phyloP scores from a whole-genome alignment of 2,888 invertebrate genomes.

The Tenthredo notha region DNA sequence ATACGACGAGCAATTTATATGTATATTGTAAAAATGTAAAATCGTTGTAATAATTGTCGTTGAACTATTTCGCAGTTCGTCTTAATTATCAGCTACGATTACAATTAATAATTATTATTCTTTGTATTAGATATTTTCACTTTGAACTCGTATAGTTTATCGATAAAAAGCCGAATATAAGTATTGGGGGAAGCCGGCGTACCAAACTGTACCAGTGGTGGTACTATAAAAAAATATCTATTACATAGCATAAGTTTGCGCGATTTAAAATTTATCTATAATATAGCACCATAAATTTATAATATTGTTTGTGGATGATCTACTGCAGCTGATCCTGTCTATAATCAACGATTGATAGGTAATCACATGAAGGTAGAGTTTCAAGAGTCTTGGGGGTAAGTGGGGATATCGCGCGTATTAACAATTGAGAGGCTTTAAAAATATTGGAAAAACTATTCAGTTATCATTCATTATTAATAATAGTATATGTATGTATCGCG shows the following conservation, averaged over 20 bases:
- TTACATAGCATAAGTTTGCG: conserved; percentile 7
- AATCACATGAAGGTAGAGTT: background rate
- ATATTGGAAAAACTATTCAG: background rate
- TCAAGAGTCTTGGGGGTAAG: background rate
- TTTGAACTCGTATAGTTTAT: background rate
- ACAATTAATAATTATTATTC: background rate
- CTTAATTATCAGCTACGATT: background rate
- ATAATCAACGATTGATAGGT: background rate
- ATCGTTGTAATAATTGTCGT: conserved; percentile 41
- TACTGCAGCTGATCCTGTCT: background rate
- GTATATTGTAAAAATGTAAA: conserved; percentile 45
- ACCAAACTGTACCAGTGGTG: background rate
- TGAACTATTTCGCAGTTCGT: conserved; percentile 30
- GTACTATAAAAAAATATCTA: conserved; percentile 2
- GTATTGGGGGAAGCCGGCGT: background rate
- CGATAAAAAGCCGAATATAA: background rate
- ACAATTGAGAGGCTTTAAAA: background rate
- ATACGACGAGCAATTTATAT: conserved; percentile 25
- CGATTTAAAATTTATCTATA: conserved; percentile 11
- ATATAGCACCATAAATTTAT: conserved; percentile 45
- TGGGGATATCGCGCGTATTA: background rate
- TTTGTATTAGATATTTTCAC: background rate
- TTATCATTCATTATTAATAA: background rate
- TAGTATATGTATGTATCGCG: conserved; percentile 4
- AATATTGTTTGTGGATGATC: conserved; percentile 5